Evolutionary conservation across 2,113 vertebrate species (phyloP), one percentile per base, ranked within the genome.

Genomic region (Amphiprion ocellaris): DNA sequence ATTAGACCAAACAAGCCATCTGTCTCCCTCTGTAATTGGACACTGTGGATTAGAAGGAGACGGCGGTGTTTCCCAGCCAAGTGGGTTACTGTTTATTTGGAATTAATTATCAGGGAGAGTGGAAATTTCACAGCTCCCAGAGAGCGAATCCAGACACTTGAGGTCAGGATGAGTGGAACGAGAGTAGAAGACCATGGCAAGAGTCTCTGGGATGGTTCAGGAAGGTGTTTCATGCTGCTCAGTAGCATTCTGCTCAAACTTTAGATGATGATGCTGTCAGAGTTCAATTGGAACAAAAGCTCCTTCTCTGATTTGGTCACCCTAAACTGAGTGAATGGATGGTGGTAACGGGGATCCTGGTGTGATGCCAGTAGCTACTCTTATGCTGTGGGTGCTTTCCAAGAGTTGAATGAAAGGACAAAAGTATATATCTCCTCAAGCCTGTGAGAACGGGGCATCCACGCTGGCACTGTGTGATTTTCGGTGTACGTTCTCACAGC

Each of bases 1-100:
- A 80, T 89, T 87, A 83, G 88, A 84, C 79, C 84, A 89, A 93
- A 88, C 92, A 90, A 83, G 77, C 86, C 87, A 68, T 84, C 82
- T 50, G 70, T 91, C 86, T 87, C 64, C 81, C 61, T 65, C 77
- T 90, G 85, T 89, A 91, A 91, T 80, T 41, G 77, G 83, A 90
- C 80, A 78, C 91, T 52, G 73, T 26, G 87, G 76, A 91, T 90
- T 80, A 88, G 78, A 67, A 66, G 75, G 72, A 87, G 82, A 83
- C 62, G 59, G 75, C 63, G 1, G 80, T 12, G 21, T 83, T 86
- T 84, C 67, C 74, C 73, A 77, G 91, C 91, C 88, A 90, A 92
- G 84, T 89, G 79, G 90, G 86, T 90, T 90, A 62, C 77, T 89
- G 88, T 92, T 93, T 92, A 88, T 92, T 92, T 91, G 81, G 87